These are phyloP conservation scores for Megaceryle maxima DNA, from an alignment of 2,113 vertebrate species.

Conservation along the genomic window DNA sequence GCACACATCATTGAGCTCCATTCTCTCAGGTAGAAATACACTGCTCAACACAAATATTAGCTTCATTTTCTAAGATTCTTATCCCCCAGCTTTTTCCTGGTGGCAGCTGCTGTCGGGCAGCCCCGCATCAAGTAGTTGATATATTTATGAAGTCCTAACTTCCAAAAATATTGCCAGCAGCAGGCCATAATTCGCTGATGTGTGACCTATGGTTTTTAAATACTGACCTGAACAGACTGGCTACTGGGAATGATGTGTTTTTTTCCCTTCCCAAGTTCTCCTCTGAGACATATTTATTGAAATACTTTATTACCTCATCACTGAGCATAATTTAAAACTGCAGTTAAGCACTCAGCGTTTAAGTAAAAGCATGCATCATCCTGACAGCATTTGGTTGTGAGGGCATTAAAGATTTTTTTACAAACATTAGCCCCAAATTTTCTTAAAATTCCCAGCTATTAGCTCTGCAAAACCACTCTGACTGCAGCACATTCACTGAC, in stretches of 20 bases:
- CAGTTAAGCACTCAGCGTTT: conserved; percentile 64
- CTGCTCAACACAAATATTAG: not conserved
- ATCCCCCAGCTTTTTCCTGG: not conserved
- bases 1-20: fast-evolving
- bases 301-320: conserved; percentile 76
- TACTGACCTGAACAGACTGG: conserved; percentile 58
- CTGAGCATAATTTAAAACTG: conserved; percentile 71
- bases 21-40: not conserved
- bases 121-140: not conserved
- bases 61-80: not conserved
- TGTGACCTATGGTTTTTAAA: conserved; percentile 60
- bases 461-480: not conserved
- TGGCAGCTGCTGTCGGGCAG: not conserved
- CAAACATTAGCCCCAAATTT: not conserved
- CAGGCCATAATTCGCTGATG: conserved; percentile 59
- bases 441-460: conserved; percentile 43
- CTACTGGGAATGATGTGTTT: conserved; percentile 59
- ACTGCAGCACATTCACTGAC: not conserved
- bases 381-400: conserved; percentile 40
- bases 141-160: conserved; percentile 69
- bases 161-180: conserved; percentile 55
- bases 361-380: conserved; percentile 73
- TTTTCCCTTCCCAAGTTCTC: conserved; percentile 63
- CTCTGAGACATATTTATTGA: conserved; percentile 72
- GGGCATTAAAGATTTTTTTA: conserved; percentile 26